A percentile compares a stretch with the other conserved stretches of the same genome.
These are phyloP conservation scores for Nomada ferruginata DNA, from an alignment of 2,888 invertebrate genomes.

Conservation along the genomic window DNA sequence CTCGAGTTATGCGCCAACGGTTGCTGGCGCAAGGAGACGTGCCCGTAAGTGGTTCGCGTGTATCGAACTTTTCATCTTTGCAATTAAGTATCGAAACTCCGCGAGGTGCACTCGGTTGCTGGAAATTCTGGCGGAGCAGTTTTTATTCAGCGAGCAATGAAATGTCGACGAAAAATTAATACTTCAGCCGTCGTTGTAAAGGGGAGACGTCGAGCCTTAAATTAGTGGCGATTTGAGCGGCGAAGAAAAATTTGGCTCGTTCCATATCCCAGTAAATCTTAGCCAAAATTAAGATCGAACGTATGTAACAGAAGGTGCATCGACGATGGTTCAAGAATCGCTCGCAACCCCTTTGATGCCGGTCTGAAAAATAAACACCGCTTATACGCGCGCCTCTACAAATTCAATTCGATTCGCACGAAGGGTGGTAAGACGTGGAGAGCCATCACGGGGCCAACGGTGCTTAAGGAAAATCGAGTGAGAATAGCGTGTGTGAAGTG, in stretches of 20 bases:
- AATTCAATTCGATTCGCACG: slow-evolving; percentile 52
- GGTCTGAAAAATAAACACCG: slow-evolving; percentile 34
- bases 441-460: slow-evolving; percentile 61
- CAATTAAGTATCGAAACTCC: too few relatives aligned
- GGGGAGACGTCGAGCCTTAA: too few relatives aligned
- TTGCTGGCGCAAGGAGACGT: neutral
- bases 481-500: slow-evolving; percentile 60
- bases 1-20: neutral
- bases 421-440: slow-evolving; percentile 43
- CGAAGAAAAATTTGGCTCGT: too few relatives aligned
- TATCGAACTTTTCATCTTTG: neutral
- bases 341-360: neutral
- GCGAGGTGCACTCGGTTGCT: too few relatives aligned
- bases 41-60: neutral
- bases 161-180: too few relatives aligned
- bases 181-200: too few relatives aligned
- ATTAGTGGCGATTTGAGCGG: too few relatives aligned
- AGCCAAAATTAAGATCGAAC: too few relatives aligned
- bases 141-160: too few relatives aligned
- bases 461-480: slow-evolving; percentile 68
- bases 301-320: neutral
- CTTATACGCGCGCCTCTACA: slow-evolving; percentile 39
- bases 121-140: too few relatives aligned
- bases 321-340: neutral
- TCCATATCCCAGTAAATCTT: too few relatives aligned